phyloP scores from a whole-genome alignment of 2,888 invertebrate genomes.

The Leptothorax acervorum region DNA sequence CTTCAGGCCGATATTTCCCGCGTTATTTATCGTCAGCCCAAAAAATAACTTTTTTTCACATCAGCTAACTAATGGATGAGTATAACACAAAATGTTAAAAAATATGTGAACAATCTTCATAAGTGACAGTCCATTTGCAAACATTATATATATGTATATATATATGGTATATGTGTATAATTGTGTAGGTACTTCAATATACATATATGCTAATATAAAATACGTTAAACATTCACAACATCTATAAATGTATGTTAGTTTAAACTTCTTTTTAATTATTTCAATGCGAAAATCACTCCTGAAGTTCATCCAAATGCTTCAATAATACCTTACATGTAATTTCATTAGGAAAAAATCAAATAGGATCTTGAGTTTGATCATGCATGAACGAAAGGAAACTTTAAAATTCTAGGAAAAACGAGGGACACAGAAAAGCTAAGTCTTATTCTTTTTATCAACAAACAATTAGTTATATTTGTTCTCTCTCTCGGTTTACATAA shows the following conservation, averaged over 20 bases:
- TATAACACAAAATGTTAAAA: neutral
- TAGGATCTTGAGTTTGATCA: neutral
- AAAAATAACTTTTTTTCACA: constrained; percentile 2
- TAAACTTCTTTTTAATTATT: neutral
- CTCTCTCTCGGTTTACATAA: constrained; percentile 36
- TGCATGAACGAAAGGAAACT: neutral
- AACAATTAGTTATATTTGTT: constrained; percentile 45
- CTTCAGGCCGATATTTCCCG: neutral
- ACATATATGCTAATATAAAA: no score
- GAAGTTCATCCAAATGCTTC: constrained; percentile 7
- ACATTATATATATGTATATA: neutral
- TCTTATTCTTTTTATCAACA: constrained; percentile 33
- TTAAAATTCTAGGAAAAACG: constrained; percentile 20
- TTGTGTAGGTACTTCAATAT: no score
- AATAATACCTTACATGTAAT: constrained; percentile 10
- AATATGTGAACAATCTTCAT: neutral
- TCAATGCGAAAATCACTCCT: neutral
- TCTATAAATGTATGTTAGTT: neutral
- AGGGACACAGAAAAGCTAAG: constrained; percentile 35
- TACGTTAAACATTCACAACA: no score
- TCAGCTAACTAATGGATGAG: neutral
- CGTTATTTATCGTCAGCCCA: constrained; percentile 25
- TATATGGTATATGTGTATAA: neutral
- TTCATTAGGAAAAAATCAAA: constrained; percentile 1
- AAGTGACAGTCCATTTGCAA: neutral